Conservation (phyloP, 2,797 vertebrate genomes). For the Etheostoma nigrum region DNA sequence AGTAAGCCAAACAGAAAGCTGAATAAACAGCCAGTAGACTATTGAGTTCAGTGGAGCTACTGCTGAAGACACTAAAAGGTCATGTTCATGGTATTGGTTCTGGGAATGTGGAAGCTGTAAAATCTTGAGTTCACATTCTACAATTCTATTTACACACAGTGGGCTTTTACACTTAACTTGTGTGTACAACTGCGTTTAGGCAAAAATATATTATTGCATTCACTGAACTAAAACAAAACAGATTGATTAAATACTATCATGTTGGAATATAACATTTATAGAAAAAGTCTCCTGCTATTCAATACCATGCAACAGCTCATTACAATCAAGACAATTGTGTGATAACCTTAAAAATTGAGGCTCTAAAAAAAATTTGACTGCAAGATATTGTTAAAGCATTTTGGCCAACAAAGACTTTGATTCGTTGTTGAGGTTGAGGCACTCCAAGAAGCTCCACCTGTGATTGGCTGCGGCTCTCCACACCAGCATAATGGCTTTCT, state of each 20-base stretch:
- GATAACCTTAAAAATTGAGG: neutral
- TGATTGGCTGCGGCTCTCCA: slow-evolving; percentile 99
- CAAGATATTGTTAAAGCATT: neutral
- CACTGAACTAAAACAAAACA: neutral
- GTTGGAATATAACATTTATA: neutral
- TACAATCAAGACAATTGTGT: neutral
- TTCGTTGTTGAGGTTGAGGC: neutral
- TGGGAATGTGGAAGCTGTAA: neutral
- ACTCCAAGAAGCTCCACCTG: slow-evolving; percentile 83
- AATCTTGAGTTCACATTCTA: neutral
- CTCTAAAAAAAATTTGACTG: neutral
- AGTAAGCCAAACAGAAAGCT: neutral
- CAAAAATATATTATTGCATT: neutral
- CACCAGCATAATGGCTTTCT: slow-evolving; percentile 99
- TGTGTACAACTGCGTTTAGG: neutral
- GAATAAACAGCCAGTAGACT: neutral
- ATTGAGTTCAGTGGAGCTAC: neutral
- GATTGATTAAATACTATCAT: neutral
- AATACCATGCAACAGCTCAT: neutral
- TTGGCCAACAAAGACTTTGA: neutral
- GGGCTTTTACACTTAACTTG: neutral
- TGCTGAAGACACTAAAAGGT: neutral
- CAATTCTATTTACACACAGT: neutral
- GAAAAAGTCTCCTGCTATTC: neutral
- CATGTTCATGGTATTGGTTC: neutral